A percentile compares a stretch with the other conserved stretches of the same genome.
These are phyloP conservation scores for Apamea crenata DNA, from an alignment of 2,888 invertebrate genomes.

Conservation along the genomic window DNA sequence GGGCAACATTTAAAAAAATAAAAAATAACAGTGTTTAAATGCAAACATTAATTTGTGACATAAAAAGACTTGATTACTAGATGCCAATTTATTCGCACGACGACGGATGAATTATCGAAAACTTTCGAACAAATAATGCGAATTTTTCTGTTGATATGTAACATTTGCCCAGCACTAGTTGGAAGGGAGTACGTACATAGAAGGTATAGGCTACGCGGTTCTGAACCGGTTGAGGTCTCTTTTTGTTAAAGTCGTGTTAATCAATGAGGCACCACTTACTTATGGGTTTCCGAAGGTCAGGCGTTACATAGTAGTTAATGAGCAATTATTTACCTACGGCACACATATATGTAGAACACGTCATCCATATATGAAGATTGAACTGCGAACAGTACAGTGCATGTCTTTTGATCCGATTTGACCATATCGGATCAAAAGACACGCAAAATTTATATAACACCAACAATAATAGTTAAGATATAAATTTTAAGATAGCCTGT, in stretches of 20 bases:
- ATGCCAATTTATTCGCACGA: background rate
- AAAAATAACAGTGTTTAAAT: background rate
- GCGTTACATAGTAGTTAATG: conserved; percentile 16
- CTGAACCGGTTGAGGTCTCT: conserved; percentile 53
- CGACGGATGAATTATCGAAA: background rate
- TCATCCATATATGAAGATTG: conserved; percentile 30
- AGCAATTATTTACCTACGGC: conserved; percentile 23
- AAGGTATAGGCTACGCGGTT: conserved; percentile 38
- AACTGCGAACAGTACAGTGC: background rate
- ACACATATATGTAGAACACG: conserved; percentile 31
- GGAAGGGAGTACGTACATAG: conserved; percentile 52
- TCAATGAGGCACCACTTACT: conserved; percentile 57
- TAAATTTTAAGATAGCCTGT: background rate
- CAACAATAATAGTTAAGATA: background rate
- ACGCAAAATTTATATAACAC: background rate
- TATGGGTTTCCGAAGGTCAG: conserved; percentile 49
- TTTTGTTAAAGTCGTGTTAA: conserved; percentile 61
- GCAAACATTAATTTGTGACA: background rate
- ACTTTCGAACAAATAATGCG: background rate
- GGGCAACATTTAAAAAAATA: no score
- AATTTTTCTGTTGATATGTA: background rate
- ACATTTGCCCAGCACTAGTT: conserved; percentile 41
- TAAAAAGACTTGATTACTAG: background rate
- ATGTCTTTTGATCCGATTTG: no score
- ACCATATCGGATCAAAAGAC: background rate